These are phyloP conservation scores for Morpho achilles DNA, from an alignment of 2,888 invertebrate species.

Conservation along the genomic window DNA sequence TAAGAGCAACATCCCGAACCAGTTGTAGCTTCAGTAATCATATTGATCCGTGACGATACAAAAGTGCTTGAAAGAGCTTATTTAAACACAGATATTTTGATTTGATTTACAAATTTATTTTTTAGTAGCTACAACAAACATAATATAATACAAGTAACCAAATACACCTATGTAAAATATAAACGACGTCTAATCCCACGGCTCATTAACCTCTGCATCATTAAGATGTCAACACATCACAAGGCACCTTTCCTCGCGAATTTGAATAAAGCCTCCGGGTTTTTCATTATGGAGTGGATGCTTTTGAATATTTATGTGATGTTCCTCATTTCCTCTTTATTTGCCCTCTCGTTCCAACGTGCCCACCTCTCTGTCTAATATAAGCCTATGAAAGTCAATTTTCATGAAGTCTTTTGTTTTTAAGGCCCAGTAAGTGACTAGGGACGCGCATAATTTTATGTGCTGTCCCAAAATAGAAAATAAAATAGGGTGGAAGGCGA, in stretches of 20 bases:
- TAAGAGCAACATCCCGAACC: too few relatives aligned
- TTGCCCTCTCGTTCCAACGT: conserved; percentile 22
- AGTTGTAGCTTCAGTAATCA: too few relatives aligned
- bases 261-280: conserved; percentile 49
- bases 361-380: conserved; percentile 21
- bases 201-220: conserved; percentile 39
- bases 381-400: conserved; percentile 38
- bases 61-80: too few relatives aligned
- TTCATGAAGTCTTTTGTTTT: conserved; percentile 36
- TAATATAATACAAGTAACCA: background rate
- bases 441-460: conserved; percentile 29
- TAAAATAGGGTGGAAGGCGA: conserved; percentile 9
- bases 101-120: too few relatives aligned
- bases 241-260: conserved; percentile 34
- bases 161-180: conserved; percentile 1
- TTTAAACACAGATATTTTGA: too few relatives aligned
- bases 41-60: too few relatives aligned
- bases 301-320: conserved; percentile 56
- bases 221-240: conserved; percentile 37
- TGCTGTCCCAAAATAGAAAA: conserved; percentile 18
- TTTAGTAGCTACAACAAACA: too few relatives aligned
- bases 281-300: conserved; percentile 55
- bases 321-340: conserved; percentile 41
- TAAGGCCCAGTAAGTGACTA: conserved; percentile 29
- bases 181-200: conserved; percentile 29